Conservation (phyloP, 2,113 vertebrate genomes). For the Cyanoramphus novaezelandiae region DNA sequence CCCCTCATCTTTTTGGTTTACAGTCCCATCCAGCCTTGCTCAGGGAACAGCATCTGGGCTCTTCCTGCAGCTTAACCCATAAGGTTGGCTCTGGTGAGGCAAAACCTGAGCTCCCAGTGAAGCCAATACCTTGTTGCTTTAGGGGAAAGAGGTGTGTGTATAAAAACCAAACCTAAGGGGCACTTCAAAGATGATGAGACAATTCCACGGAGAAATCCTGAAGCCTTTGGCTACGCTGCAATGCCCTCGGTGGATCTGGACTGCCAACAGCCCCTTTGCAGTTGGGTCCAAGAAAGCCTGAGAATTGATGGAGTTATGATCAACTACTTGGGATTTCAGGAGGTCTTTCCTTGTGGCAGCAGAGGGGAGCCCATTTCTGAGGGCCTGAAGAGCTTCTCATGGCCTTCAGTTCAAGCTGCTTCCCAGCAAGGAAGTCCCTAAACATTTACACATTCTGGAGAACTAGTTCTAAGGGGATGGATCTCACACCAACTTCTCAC, state of each 20-base stretch:
- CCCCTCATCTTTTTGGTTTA: not conserved
- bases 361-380: not conserved
- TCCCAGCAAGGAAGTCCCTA: constrained; percentile 32
- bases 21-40: not conserved
- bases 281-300: not conserved
- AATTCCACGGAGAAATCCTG: not conserved
- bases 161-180: not conserved
- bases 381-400: not conserved
- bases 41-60: not conserved
- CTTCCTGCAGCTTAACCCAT: not conserved
- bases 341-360: not conserved
- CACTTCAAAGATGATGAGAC: not conserved
- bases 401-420: constrained; percentile 37
- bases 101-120: not conserved
- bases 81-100: not conserved
- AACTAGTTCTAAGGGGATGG: constrained; percentile 56
- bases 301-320: not conserved
- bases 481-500: constrained; percentile 62
- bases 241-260: not conserved
- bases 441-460: constrained; percentile 11
- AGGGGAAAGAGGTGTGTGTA: not conserved
- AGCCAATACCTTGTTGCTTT: accelerated
- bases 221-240: not conserved
- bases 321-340: not conserved
- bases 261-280: not conserved